phyloP scores from a whole-genome alignment of 2,888 invertebrate genomes.

The Agrochola macilenta region DNA sequence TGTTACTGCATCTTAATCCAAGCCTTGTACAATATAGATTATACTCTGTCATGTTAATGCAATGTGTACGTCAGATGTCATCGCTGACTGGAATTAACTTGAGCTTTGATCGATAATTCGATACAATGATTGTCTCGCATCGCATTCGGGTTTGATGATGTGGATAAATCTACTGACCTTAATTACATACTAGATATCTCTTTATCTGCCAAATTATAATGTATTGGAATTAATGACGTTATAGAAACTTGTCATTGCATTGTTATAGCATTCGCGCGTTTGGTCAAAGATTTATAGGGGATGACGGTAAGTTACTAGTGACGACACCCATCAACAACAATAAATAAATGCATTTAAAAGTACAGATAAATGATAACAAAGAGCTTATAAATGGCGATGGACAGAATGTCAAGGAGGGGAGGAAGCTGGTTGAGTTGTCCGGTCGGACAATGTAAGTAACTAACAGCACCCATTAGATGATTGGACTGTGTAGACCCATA shows the following conservation, averaged over 20 bases:
- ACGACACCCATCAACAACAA: background rate
- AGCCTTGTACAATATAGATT: constrained; percentile 1
- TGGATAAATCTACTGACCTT: constrained; percentile 16
- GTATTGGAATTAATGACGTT: too few species aligned
- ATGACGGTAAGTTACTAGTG: background rate
- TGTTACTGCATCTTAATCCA: background rate
- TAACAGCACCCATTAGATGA: background rate
- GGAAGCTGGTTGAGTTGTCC: background rate
- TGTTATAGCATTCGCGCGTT: background rate
- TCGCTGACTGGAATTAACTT: constrained; percentile 56
- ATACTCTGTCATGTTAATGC: constrained; percentile 18
- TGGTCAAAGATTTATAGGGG: background rate
- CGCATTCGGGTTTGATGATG: constrained; percentile 18
- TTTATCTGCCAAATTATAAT: background rate
- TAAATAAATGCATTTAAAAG: background rate
- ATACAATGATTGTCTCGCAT: constrained; percentile 40
- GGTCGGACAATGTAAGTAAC: background rate
- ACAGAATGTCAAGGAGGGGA: too few species aligned
- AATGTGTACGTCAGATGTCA: constrained; percentile 15
- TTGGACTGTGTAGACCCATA: background rate
- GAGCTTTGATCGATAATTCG: constrained; percentile 48
- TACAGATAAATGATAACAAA: background rate
- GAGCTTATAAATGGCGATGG: too few species aligned
- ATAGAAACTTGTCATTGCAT: background rate
- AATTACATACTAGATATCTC: background rate